Evolutionary conservation across 2,888 invertebrate species (phyloP), one percentile per base, ranked within the genome.

Genomic region (Folsomia manolachei): DNA sequence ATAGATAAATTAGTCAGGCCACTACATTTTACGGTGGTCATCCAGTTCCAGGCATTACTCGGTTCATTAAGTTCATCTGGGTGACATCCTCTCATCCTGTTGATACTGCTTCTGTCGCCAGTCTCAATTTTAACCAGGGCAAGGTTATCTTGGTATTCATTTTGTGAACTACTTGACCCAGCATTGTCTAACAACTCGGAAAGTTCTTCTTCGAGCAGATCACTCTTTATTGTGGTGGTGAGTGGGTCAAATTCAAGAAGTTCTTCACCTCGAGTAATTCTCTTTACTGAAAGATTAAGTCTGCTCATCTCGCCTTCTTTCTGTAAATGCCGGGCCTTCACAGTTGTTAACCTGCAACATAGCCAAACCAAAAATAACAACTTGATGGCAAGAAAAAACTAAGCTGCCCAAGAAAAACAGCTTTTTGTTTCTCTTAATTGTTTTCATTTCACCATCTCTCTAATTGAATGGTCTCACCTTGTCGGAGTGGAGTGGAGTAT

Each of bases 41-140:
- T n/a, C 60, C n/a, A n/a, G n/a, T n/a, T 60, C 23, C 23, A 21
- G 60, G 27, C 52, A 65, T 39, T 67, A 9, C 39, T 66, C 11
- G n/a, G 11, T 4, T 11, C 26, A 56, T 18, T 52, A 18, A 23
- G 52, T 25, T 56, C 23, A 2, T 14, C 39, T 39, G 7, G 39
- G 7, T 14, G 14, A 4, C 14, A 14, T 39, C 39, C 39, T 67
- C 53, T 24, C 53, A 21, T 24, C 24, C 23, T 51, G 39, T 23
- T 65, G 51, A 1, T 27, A 7, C 66, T 65, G 9, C 66, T 65
- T 1, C 51, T 51, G 23, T 65, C 21, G 51, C 19, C 39, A n/a
- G 11, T 65, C 1, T 39, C n/a, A n/a, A 51, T 14, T 19, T 39
- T 4, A 4, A 39, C 14, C 39, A 39, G 14, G 39, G 39, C 4